Evolutionary conservation across 37 sponge, comb jelly and placozoan species (phyloP), one percentile per base, ranked within the genome.

Genomic region (Hexactinellida sp.): DNA sequence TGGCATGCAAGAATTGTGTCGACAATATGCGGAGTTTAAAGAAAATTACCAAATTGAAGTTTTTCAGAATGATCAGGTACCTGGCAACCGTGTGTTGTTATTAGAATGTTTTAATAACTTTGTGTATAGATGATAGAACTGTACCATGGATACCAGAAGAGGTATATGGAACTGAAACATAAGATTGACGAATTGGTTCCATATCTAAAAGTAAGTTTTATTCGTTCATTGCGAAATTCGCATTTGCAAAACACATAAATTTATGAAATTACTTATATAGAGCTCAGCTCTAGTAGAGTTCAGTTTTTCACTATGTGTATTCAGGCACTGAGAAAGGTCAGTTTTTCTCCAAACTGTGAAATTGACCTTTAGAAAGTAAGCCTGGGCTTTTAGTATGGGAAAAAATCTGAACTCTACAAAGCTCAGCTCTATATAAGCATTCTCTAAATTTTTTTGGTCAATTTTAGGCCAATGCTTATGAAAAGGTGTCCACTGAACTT

Each of bases 111-210:
- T 63, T 63, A 63, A 21, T 28, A 25, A 63, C 5, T 63, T 32
- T 10, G 3, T 41, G 5, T 16, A 21, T 63, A 63, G 76, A 63
- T 63, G 76, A 63, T 25, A 7, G 76, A 63, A 23, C 30, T 63
- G 32, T 63, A 63, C 30, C 76, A 63, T n/a, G 76, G 30, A 21
- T 63, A 63, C 30, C 76, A 63, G 34, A 23, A n/a, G 76, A 63
- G 13, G 30, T 63, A n/a, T 63, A 32, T 25, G 3, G 28, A 63
- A 32, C 13, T 63, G 76, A 63, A 63, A 28, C 25, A 25, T 10
- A 63, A 63, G 76, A 63, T 63, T 63, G 76, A 63, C 3, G 76
- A 63, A 32, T n/a, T 63, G 5, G 76, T 63, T n/a, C 76, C 76
- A 25, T 63, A 63, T 63, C 34, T 28, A 10, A 63, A 63, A 23